These are phyloP conservation scores for Enteromius mattozi DNA, from an alignment of 2,797 vertebrate species.

Conservation along the genomic window DNA sequence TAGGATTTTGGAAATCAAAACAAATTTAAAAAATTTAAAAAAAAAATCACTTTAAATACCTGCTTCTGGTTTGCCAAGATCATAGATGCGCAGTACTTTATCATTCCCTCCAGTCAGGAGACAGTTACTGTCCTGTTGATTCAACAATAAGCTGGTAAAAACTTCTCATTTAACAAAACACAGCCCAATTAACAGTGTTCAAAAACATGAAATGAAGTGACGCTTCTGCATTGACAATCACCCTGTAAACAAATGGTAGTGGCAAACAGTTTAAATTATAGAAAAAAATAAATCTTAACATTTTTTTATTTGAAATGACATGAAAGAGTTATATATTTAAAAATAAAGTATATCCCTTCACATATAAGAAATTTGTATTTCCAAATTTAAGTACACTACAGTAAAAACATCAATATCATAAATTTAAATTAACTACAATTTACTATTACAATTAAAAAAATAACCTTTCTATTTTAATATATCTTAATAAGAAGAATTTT, in stretches of 20 bases:
- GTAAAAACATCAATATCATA: background rate
- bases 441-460: background rate
- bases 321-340: background rate
- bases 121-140: slow-evolving; percentile 90
- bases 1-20: background rate
- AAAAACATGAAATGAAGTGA: background rate
- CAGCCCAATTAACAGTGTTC: background rate
- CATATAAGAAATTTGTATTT: background rate
- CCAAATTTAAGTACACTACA: background rate
- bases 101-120: slow-evolving; percentile 96
- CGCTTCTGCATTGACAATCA: background rate
- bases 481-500: background rate
- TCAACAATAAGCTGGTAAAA: background rate
- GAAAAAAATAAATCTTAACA: background rate
- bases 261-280: background rate
- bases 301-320: background rate
- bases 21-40: background rate
- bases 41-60: slow-evolving; percentile 71
- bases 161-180: background rate
- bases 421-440: too few species aligned
- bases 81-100: slow-evolving; percentile 94
- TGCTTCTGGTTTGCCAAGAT: slow-evolving; percentile 90
- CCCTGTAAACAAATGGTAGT: background rate
- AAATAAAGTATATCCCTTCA: background rate
- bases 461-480: background rate